Evolutionary conservation across 1,140 invertebrate species (phyloP).

Genomic region (honey bee (Apis mellifera)): Amel_HAv3.1 CM009936.2:3926501-3927000

Average conservation of each 20-base stretch:
- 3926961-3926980: constrained; percentile 54
- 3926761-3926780: neutral
- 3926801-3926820: neutral
- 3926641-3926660: neutral
- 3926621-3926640: neutral
- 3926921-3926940: constrained; percentile 27
- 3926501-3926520: constrained; percentile 3
- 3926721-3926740: neutral
- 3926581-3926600: constrained; percentile 10
- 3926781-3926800: neutral
- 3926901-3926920: constrained; percentile 40
- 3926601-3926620: constrained; percentile 61
- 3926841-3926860: no score
- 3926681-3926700: neutral
- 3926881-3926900: neutral
- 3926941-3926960: constrained; percentile 23
- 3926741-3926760: no score
- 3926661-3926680: neutral
- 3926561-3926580: constrained; percentile 45
- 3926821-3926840: neutral
- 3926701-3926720: neutral
- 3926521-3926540: constrained; percentile 9
- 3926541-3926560: constrained; percentile 41
- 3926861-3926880: neutral
- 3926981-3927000: constrained; percentile 11